Conservation (phyloP, 2,113 vertebrate species). For the Sylvietta virens region DNA sequence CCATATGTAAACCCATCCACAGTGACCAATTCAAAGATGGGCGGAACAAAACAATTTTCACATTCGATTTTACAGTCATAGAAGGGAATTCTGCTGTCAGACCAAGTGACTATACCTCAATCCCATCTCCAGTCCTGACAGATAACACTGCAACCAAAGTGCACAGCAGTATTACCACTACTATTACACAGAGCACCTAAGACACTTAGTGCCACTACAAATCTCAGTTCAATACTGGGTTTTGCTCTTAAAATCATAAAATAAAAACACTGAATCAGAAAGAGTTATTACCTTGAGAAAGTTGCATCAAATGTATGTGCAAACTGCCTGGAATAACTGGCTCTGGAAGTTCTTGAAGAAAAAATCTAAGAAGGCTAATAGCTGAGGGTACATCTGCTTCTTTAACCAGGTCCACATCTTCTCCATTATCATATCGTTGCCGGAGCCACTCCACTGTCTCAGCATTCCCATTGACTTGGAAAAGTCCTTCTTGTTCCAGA, state of each 20-base stretch:
- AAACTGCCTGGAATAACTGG: slow-evolving; percentile 89
- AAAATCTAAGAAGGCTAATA: slow-evolving; percentile 94
- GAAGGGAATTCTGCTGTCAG: not conserved
- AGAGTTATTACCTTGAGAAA: slow-evolving; percentile 85
- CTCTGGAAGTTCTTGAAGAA: slow-evolving; percentile 97
- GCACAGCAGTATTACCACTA: not conserved
- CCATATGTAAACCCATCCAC: not conserved
- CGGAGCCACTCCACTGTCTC: slow-evolving; percentile 97
- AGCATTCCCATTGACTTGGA: slow-evolving; percentile 95
- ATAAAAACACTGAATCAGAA: not conserved
- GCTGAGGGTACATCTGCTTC: slow-evolving; percentile 95
- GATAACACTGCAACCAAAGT: not conserved
- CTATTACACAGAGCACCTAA: not conserved
- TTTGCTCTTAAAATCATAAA: not conserved
- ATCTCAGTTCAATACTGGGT: not conserved
- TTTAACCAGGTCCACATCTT: slow-evolving; percentile 94
- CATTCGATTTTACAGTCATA: not conserved
- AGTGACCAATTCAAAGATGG: not conserved
- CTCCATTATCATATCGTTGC: slow-evolving; percentile 90
- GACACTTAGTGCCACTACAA: not conserved
- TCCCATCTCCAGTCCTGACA: not conserved
- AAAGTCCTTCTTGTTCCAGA: slow-evolving; percentile 94
- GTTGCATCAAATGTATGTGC: slow-evolving; percentile 89
- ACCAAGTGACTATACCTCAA: not conserved
- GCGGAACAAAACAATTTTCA: not conserved